phyloP scores from a whole-genome alignment of 2,797 vertebrate genomes.

The Sebastes minor region DNA sequence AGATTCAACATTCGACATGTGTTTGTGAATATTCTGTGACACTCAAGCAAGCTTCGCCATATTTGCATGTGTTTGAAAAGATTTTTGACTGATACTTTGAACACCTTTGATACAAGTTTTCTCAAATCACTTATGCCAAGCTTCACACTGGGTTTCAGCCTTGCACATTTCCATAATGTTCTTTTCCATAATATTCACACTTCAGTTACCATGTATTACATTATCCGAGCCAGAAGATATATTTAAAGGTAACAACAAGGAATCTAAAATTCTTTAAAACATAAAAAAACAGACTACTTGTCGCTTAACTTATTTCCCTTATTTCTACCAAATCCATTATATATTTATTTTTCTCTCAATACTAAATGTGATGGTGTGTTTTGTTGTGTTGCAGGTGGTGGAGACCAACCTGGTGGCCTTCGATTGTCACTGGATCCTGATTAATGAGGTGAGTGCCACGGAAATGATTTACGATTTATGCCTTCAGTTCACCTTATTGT shows the following conservation, averaged over 20 bases:
- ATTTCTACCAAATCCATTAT: not conserved
- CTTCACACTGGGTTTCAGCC: conserved; percentile 14
- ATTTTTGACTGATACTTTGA: conserved; percentile 46
- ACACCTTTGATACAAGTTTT: conserved; percentile 36
- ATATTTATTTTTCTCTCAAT: not conserved
- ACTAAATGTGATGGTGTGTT: conserved; percentile 43
- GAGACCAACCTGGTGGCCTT: conserved; percentile 99
- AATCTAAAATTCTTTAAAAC: not conserved
- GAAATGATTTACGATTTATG: conserved; percentile 41
- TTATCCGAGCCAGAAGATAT: not conserved
- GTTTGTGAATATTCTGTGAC: not conserved
- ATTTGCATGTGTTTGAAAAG: conserved; percentile 49
- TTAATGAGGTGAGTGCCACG: conserved; percentile 93
- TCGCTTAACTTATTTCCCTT: not conserved
- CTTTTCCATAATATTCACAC: conserved; percentile 31
- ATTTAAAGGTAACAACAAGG: not conserved
- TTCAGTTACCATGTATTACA: not conserved
- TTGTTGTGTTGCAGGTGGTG: conserved; percentile 90
- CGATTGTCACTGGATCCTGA: conserved; percentile 99
- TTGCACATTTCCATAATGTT: conserved; percentile 43
- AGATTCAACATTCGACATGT: not conserved
- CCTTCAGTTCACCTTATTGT: conserved; percentile 40
- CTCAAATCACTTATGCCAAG: conserved; percentile 17
- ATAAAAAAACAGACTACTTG: not conserved
- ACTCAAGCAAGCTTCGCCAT: not conserved